Conservation (phyloP, 2,888 invertebrate species). For the Nomada ferruginata region DNA sequence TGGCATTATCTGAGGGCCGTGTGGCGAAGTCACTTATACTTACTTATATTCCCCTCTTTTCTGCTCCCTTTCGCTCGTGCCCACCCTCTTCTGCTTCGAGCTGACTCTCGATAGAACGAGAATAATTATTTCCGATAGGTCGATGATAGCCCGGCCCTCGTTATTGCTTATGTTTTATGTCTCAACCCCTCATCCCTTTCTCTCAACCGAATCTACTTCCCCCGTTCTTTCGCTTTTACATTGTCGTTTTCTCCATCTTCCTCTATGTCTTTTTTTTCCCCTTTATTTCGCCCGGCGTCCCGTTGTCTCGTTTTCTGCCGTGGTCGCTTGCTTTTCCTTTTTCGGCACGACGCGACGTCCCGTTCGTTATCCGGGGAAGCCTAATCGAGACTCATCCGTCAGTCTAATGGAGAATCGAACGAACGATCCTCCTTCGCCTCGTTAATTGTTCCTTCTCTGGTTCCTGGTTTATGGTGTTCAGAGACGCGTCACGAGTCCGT, state of each 20-base stretch:
- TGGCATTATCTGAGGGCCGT: slow-evolving; percentile 72
- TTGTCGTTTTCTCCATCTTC: not conserved
- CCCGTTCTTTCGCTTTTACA: slow-evolving; percentile 11
- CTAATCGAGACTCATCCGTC: slow-evolving; percentile 78
- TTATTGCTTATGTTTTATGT: slow-evolving; percentile 78
- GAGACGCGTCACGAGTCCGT: not conserved
- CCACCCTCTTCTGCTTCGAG: slow-evolving; percentile 43
- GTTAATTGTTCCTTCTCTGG: slow-evolving; percentile 41
- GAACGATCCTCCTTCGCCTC: slow-evolving; percentile 32
- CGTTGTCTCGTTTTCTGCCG: slow-evolving; percentile 13
- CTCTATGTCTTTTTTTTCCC: too few relatives aligned
- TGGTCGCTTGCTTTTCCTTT: slow-evolving; percentile 24
- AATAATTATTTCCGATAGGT: slow-evolving; percentile 81
- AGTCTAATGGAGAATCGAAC: slow-evolving; percentile 73
- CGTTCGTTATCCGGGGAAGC: slow-evolving; percentile 72
- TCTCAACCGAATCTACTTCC: not conserved
- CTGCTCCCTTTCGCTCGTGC: slow-evolving; percentile 57
- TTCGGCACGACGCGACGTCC: slow-evolving; percentile 26
- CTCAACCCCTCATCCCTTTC: slow-evolving; percentile 28
- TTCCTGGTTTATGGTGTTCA: slow-evolving; percentile 7
- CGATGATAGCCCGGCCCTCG: slow-evolving; percentile 66
- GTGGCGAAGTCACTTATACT: slow-evolving; percentile 79
- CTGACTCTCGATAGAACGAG: slow-evolving; percentile 77
- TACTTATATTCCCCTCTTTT: slow-evolving; percentile 78
- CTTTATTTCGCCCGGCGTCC: not conserved